These are phyloP conservation scores for Dione juno DNA, from an alignment of 2,888 invertebrate species.

Conservation along the genomic window DNA sequence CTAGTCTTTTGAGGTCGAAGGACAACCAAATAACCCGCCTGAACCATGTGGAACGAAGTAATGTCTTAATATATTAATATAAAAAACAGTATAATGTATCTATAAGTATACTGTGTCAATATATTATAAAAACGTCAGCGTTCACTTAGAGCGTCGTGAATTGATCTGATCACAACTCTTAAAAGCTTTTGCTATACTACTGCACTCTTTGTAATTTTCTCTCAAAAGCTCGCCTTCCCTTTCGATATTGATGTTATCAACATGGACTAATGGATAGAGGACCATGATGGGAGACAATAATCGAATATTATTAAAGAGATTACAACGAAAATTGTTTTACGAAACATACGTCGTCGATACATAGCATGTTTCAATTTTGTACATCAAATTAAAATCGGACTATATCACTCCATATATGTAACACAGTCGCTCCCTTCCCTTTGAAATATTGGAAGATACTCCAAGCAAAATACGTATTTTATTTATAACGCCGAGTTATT, in stretches of 20 bases:
- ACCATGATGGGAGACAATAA: background rate
- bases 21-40: background rate
- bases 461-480: too few relatives aligned
- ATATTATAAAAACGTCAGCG: background rate
- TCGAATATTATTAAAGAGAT: background rate
- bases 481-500: too few relatives aligned
- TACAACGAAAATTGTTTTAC: too few relatives aligned
- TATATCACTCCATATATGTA: too few relatives aligned
- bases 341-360: too few relatives aligned
- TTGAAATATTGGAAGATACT: too few relatives aligned
- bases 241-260: slow-evolving; percentile 8
- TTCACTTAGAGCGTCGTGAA: background rate
- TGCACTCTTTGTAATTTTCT: background rate
- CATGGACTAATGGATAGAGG: slow-evolving; percentile 4
- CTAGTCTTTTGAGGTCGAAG: too few relatives aligned
- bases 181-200: slow-evolving; percentile 3
- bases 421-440: too few relatives aligned
- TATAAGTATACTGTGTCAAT: background rate
- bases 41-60: background rate
- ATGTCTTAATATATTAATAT: background rate
- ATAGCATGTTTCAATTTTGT: too few relatives aligned
- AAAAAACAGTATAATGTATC: background rate
- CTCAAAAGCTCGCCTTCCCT: background rate
- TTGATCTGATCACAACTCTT: slow-evolving; percentile 1
- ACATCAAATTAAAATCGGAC: too few relatives aligned